phyloP scores from a whole-genome alignment of 2,113 vertebrate genomes.

The Notarius lentiginosus region DNA sequence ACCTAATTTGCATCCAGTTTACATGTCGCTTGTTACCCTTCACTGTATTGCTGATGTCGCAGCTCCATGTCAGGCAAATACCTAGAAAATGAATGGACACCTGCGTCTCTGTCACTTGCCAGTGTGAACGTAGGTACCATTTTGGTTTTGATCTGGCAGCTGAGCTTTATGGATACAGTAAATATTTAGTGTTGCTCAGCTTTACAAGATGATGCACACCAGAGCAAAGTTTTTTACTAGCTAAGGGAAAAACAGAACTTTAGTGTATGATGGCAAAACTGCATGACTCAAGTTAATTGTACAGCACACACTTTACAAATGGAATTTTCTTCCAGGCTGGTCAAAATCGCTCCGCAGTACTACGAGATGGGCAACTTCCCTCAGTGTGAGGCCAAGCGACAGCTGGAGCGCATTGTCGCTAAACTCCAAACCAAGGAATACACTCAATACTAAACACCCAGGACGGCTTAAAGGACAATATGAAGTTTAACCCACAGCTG shows the following conservation, averaged over 20 bases:
- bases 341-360: slow-evolving; percentile 96
- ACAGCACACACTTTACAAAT: slow-evolving; percentile 8
- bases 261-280: background rate
- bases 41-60: too few relatives aligned
- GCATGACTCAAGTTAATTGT: background rate
- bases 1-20: background rate
- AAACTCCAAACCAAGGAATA: slow-evolving; percentile 97
- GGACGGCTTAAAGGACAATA: slow-evolving; percentile 50
- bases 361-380: slow-evolving; percentile 98
- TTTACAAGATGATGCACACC: background rate
- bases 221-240: background rate
- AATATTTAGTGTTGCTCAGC: background rate
- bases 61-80: background rate
- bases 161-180: background rate
- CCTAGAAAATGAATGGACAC: background rate
- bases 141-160: background rate
- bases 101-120: background rate
- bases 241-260: background rate
- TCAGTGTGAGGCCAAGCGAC: slow-evolving; percentile 95
- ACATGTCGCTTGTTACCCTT: too few relatives aligned
- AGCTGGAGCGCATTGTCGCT: slow-evolving; percentile 94
- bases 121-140: background rate
- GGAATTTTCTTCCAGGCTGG: slow-evolving; percentile 78
- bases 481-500: slow-evolving; percentile 70
- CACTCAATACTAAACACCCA: slow-evolving; percentile 84